Base-by-base conservation (phyloP, 2,797 vertebrate species). In the Myripristis murdjan region DNA sequence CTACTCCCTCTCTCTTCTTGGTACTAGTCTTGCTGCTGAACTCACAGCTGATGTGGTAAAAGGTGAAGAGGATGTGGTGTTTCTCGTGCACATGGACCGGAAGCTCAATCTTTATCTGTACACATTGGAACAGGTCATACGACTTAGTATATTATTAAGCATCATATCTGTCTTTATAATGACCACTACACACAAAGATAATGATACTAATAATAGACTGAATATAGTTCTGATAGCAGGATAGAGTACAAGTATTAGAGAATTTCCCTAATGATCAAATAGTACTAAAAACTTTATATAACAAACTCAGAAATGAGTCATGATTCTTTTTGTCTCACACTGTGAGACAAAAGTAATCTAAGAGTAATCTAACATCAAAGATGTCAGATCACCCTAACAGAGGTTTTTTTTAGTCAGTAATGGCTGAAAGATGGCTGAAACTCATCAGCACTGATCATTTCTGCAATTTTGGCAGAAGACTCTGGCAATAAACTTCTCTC, bases 31-130 rank as follows among this genome's bases (percentile, higher is more conserved):
- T 98, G 84, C 93, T 96, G 93, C 96, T 97, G 79, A 98, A 96
- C 93, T 99, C 98, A 81, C 98, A 99, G 93, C 98, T 98, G 92
- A 99, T 95, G 64, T 99, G 98, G 92, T 97, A 97, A 85, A 99
- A 99, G 70, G 95, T 98, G 92, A 99, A 98, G 86, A 99, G 95
- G 88, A 99, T 83, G 84, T 99, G 98, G 90, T 99, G 98, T 83
- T 97, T 99, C 80, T 96, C 96, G 60, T 99, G 97, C 75, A 99
- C 77, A 58, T 99, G 96, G 76, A 99, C 96, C 5, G 98, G 98
- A 86, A 99, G 95, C 88, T 99, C 97, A 4, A 98, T 94, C 92
- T 98, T 99, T 51, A 98, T 93, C 98, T 99, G 94, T 46, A 90
- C 83, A 66, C 84, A 91, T 53, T 68, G 6, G 22, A 54, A 52